Base-by-base conservation (phyloP, 2,113 vertebrate genomes). In the Galeopterus variegatus region DNA sequence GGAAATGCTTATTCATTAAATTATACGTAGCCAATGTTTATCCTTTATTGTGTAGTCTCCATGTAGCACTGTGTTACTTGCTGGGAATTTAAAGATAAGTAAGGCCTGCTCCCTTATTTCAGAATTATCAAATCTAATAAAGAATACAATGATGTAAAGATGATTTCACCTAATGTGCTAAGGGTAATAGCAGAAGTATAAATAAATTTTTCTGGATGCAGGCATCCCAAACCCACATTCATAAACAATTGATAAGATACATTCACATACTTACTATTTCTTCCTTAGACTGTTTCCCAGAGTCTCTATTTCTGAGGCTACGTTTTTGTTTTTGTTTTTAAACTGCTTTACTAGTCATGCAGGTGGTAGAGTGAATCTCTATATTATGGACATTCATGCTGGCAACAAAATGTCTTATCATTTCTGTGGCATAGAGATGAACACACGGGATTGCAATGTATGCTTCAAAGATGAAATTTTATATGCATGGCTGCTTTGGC, bases 121-220 rank as follows among this genome's bases (percentile, higher is more conserved):
- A 94, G 77, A 91, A 94, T 84, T 56, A 41, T 67, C 60, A 95
- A 89, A 65, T 94, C 21, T 95, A 79, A 64, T 90, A 50, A 69
- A 26, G 15, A 26, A 73, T 73, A 79, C 2, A 86, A 64, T 64
- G 23, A 24, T n/a, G 6, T 65, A 88, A 85, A 75, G 56, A 84
- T 73, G 5, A 83, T 80, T 96, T 89, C 23, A n/a, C 79, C 67
- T 82, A 75, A 64, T 58, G 3, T 62, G 6, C 52, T 83, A 92
- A 96, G 45, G 7, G 31, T 56, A 73, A 91, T 77, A 85, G 82
- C 6, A n/a, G 56, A 93, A 64, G 4, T 45, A 73, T 10, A 73
- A 60, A 41, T 36, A 45, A 11, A 28, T 90, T 77, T 95, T 92
- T 58, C 65, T 92, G 62, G 28, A 87, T 79, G n/a, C 23, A 87